Percentiles rank a stretch among this genome's conserved stretches.
These are phyloP conservation scores for Hemiscyllium ocellatum DNA, from an alignment of 2,113 vertebrate species.

Conservation along the genomic window DNA sequence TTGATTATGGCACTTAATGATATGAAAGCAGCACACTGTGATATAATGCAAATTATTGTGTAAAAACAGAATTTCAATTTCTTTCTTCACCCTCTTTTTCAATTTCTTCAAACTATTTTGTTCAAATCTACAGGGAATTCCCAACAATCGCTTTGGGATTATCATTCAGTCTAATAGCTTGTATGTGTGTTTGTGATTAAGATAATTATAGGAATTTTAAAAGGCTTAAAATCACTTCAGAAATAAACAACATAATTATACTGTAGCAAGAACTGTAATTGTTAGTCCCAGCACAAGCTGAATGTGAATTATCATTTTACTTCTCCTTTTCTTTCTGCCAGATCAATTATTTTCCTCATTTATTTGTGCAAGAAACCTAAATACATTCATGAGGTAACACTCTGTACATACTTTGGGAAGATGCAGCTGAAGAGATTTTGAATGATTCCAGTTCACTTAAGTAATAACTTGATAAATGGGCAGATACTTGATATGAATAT, in stretches of 20 bases:
- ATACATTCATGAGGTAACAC: not conserved
- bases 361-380: not conserved
- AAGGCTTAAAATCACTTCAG: not conserved
- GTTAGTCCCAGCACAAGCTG: not conserved
- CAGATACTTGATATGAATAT: not conserved
- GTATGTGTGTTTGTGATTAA: not conserved
- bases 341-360: not conserved
- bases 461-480: not conserved
- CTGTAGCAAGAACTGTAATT: not conserved
- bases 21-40: not conserved
- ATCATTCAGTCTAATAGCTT: not conserved
- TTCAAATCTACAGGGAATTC: not conserved
- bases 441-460: not conserved
- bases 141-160: not conserved
- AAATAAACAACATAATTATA: not conserved
- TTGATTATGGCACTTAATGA: not conserved
- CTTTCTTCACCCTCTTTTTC: not conserved
- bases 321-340: not conserved
- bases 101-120: not conserved
- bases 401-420: not conserved
- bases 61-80: not conserved
- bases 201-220: slow-evolving; percentile 4
- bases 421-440: not conserved
- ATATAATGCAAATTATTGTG: not conserved
- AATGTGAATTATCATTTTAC: not conserved